Conservation (phyloP, 2,113 vertebrate species). For the Xenotilapia caudafasciata region DNA sequence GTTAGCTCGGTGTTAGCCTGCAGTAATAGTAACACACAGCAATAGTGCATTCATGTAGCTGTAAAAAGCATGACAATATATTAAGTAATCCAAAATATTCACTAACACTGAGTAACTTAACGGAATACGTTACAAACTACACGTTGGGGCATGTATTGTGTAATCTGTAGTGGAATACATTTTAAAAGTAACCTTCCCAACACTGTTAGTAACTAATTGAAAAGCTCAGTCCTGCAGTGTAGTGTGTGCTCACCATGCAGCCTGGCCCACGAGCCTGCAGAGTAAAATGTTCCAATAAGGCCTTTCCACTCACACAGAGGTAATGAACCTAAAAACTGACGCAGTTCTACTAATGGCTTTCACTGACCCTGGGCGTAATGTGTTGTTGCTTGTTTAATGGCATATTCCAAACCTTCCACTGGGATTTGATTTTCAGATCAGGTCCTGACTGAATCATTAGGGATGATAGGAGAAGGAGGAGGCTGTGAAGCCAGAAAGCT, state of each 20-base stretch:
- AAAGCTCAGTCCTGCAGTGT: background rate
- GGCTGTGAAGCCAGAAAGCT: constrained; percentile 44
- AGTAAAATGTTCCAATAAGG: constrained; percentile 6
- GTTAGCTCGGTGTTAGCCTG: background rate
- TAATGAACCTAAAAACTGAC: constrained; percentile 67
- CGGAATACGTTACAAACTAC: background rate
- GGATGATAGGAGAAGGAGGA: constrained; percentile 44
- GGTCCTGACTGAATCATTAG: constrained; percentile 56
- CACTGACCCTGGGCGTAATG: constrained; percentile 57
- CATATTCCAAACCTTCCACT: constrained; percentile 40
- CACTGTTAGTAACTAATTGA: background rate
- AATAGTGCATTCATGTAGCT: background rate
- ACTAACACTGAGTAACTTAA: background rate
- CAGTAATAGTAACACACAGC: background rate
- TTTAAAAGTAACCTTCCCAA: background rate
- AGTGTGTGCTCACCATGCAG: background rate
- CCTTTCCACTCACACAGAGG: constrained; percentile 40
- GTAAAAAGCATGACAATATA: background rate
- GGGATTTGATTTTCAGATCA: constrained; percentile 55
- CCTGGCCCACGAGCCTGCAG: background rate
- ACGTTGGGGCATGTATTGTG: background rate
- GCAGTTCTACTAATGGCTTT: constrained; percentile 61
- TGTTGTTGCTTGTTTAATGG: constrained; percentile 54
- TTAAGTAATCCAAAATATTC: background rate
- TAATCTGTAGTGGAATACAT: background rate